Conservation (phyloP, 2,113 vertebrate species). For the Butastur rufipennis region DNA sequence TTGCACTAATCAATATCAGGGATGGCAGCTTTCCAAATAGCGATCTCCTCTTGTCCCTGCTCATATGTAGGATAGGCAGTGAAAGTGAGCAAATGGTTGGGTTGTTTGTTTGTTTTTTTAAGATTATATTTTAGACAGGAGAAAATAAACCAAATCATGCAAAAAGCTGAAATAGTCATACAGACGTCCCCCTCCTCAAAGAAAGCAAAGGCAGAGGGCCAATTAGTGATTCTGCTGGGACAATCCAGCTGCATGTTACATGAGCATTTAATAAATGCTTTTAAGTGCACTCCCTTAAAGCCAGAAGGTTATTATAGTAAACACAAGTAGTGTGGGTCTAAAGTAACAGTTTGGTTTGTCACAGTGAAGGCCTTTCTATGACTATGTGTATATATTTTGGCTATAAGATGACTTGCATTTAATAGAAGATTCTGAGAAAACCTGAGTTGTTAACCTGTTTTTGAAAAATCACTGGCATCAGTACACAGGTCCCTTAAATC, state of each 20-base stretch:
- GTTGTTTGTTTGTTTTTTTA: neutral
- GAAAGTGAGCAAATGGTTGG: neutral
- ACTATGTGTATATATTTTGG: too few relatives aligned
- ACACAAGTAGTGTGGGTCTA: neutral
- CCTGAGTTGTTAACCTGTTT: neutral
- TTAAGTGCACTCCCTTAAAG: neutral
- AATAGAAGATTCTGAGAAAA: neutral
- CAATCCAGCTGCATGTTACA: neutral
- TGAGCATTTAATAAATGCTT: neutral
- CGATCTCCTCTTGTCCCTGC: neutral
- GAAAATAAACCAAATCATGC: neutral
- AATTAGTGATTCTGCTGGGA: neutral
- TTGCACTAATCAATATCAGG: neutral
- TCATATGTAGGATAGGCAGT: neutral
- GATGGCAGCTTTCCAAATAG: neutral
- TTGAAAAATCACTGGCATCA: too few relatives aligned
- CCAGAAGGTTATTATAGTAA: neutral
- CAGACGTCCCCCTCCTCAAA: neutral
- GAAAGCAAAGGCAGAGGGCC: neutral
- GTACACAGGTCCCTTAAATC: neutral
- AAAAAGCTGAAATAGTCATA: neutral
- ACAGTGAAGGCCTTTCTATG: neutral
- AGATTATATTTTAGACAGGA: neutral
- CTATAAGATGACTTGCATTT: neutral
- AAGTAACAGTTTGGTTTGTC: neutral